Percentiles rank a stretch among this genome's conserved stretches.
These are phyloP conservation scores for Nemotelus nigrinus DNA, from an alignment of 2,888 invertebrate genomes.

Conservation along the genomic window DNA sequence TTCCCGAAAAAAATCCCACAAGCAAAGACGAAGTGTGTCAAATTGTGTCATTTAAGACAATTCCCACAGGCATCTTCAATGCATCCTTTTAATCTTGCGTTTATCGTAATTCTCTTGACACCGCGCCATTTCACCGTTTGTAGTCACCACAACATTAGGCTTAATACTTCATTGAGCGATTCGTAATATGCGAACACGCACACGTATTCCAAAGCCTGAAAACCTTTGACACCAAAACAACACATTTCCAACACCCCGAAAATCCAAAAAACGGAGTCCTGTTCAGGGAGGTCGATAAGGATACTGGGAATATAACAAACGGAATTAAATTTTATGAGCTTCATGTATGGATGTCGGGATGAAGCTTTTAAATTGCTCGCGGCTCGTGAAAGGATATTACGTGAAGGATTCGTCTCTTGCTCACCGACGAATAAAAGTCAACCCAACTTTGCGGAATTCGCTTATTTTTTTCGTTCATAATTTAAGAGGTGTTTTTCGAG, in stretches of 20 bases:
- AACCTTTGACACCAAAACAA: too few relatives aligned
- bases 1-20: neutral
- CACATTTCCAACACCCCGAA: too few relatives aligned
- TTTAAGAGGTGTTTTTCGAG: neutral
- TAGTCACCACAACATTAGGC: constrained; percentile 10
- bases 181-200: neutral
- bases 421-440: neutral
- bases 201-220: too few relatives aligned
- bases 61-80: constrained; percentile 23
- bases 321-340: neutral
- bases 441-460: neutral
- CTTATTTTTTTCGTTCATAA: neutral
- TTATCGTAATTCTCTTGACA: constrained; percentile 3
- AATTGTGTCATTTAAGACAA: constrained; percentile 24
- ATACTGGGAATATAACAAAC: neutral
- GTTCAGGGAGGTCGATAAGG: neutral
- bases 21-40: constrained; percentile 22
- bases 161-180: constrained; percentile 33
- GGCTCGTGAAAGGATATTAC: neutral
- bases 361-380: constrained; percentile 2
- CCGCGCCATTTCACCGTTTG: neutral
- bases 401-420: neutral
- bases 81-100: constrained; percentile 28
- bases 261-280: neutral
- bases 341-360: neutral